Percentiles rank a stretch among this genome's conserved stretches.
These are phyloP conservation scores for Rhyacophila evoluta DNA, from an alignment of 2,888 invertebrate genomes.

Conservation along the genomic window DNA sequence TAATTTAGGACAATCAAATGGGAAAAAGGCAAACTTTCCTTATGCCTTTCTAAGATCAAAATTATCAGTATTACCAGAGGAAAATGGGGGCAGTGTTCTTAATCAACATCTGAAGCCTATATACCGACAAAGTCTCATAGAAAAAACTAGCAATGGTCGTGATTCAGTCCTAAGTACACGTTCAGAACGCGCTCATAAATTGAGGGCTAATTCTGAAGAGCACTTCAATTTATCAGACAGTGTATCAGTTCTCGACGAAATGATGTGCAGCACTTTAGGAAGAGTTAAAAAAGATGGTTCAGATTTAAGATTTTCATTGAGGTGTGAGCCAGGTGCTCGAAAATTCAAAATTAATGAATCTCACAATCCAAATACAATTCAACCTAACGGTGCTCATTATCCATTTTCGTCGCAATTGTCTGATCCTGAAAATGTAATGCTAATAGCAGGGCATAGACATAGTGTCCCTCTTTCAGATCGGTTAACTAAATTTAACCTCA, in stretches of 20 bases:
- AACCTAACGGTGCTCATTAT: constrained; percentile 25
- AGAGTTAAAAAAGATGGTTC: constrained; percentile 50
- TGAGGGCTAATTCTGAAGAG: constrained; percentile 73
- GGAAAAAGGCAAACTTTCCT: constrained; percentile 70
- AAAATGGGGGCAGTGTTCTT: constrained; percentile 71
- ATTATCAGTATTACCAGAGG: constrained; percentile 82
- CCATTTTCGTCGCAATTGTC: constrained; percentile 60
- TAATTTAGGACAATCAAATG: constrained; percentile 34
- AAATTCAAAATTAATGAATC: constrained; percentile 30
- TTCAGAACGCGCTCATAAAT: constrained; percentile 54
- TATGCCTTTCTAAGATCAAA: constrained; percentile 83
- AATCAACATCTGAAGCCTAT: constrained; percentile 64
- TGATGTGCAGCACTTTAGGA: constrained; percentile 62
- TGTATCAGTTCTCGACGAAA: constrained; percentile 67
- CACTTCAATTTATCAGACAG: constrained; percentile 66
- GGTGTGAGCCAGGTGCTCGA: constrained; percentile 25
- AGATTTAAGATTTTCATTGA: constrained; percentile 45
- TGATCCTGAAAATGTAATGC: constrained; percentile 67
- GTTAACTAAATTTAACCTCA: constrained; percentile 63
- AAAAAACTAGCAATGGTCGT: constrained; percentile 62
- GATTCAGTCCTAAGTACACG: constrained; percentile 61
- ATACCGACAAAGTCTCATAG: constrained; percentile 70
- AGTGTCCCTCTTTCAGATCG: constrained; percentile 69
- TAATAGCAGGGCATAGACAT: constrained; percentile 67
- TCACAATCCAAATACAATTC: constrained; percentile 20